phyloP scores from a whole-genome alignment of 1,140 invertebrate genomes.

The Argopecten irradians region DNA sequence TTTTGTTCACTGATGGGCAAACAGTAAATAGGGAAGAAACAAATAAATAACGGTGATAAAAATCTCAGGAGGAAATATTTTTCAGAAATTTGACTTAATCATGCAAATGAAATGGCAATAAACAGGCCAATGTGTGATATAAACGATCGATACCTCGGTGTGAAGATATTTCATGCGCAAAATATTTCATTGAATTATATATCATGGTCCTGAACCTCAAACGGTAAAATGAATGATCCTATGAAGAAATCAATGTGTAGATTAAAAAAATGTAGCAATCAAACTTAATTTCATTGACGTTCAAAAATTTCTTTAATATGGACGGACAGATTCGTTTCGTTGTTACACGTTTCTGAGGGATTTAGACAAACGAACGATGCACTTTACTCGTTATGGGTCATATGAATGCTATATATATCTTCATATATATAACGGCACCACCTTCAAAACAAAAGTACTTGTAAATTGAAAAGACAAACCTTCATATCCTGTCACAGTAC shows the following conservation, averaged over 20 bases:
- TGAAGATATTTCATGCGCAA: background rate
- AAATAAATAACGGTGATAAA: background rate
- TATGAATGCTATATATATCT: no score
- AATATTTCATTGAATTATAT: background rate
- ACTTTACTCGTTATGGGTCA: no score
- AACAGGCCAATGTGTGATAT: background rate
- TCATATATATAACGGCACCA: no score
- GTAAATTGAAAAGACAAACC: no score
- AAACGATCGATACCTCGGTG: background rate
- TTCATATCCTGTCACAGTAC: no score
- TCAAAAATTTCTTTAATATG: no score
- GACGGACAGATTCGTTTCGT: no score
- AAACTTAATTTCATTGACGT: no score
- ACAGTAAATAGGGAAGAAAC: background rate
- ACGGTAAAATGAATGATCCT: background rate
- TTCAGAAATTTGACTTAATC: slow-evolving; percentile 18
- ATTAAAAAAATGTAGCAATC: no score
- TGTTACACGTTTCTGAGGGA: no score
- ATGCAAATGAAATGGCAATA: background rate
- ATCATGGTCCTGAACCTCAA: background rate
- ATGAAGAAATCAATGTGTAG: background rate
- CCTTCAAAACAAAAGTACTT: no score
- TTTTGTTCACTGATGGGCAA: background rate
- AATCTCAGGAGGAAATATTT: background rate
- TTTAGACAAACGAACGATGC: no score